Base-by-base conservation (phyloP, 37 sponge, comb jelly and placozoan species). In the Hormiphora californensis region DNA sequence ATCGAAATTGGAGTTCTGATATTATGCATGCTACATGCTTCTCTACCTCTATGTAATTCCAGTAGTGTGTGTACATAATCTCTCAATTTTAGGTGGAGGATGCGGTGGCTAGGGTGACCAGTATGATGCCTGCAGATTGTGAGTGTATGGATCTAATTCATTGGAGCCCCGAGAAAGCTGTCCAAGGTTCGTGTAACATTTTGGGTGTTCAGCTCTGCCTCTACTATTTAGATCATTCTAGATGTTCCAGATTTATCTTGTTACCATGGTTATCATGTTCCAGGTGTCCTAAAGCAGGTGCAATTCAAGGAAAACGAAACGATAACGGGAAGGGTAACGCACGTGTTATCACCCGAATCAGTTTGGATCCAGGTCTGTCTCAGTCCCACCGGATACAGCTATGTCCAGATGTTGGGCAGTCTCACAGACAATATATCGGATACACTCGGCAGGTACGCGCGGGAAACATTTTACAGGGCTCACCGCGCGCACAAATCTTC, bases 361-460 rank as follows among this genome's bases (percentile, higher is more conserved):
- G 36, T 67, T 19, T 67, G 68, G 68, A 30, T 67, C 19, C 68
- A 67, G 30, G 35, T 67, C 32, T 67, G 68, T 32, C 34, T 36
- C 4, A 39, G 68, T 33, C 39, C 35, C 21, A 67, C 68, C 8
- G 68, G 68, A 5, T 36, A 36, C 35, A 39, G 35, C 19, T 67
- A 67, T 39, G 39, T 67, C 4, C 15, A 36, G 12, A 21, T 28
- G 30, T 39, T 67, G 8, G 35, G 38, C 5, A 67, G 39, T 19
- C 39, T 67, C 3, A 67, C 68, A 28, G 68, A 67, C 68, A 67
- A 67, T 19, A 67, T 67, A 19, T 36, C 68, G 7, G 68, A 67
- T 7, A 67, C 68, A 5, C 68, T 67, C 7, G 68, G 68, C 68
- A 67, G 68, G 68, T 67, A 59, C 7, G 62, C n/a, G n/a, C n/a